phyloP scores from a whole-genome alignment of 2,113 vertebrate species.

The Microtus montanus region DNA sequence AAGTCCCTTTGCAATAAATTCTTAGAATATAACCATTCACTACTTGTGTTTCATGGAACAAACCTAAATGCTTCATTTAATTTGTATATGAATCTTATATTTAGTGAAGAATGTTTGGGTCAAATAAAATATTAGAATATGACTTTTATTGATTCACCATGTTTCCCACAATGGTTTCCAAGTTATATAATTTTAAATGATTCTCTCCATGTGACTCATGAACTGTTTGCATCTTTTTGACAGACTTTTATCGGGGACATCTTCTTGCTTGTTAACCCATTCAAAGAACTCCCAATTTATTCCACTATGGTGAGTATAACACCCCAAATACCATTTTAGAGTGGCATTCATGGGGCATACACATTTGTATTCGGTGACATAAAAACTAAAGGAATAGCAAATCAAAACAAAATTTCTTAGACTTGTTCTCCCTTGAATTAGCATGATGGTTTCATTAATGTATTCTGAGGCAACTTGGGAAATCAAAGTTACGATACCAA shows the following conservation, averaged over 20 bases:
- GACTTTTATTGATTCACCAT: neutral
- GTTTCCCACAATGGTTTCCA: constrained; percentile 24
- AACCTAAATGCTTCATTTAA: constrained; percentile 52
- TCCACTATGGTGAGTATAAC: constrained; percentile 91
- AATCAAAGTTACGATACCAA: neutral
- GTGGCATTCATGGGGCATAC: too few relatives aligned
- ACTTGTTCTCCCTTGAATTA: neutral
- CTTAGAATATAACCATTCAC: neutral
- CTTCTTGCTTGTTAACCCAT: constrained; percentile 95
- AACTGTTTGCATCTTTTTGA: constrained; percentile 62
- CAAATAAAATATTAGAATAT: neutral
- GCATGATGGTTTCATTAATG: neutral
- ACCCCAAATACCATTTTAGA: neutral
- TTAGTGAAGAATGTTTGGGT: constrained; percentile 32
- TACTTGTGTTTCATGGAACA: neutral
- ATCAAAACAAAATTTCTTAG: neutral
- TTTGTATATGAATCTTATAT: constrained; percentile 63
- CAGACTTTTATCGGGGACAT: constrained; percentile 97
- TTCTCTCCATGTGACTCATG: constrained; percentile 24
- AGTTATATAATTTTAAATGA: constrained; percentile 41
- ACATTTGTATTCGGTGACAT: neutral
- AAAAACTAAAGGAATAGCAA: neutral
- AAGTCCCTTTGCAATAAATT: neutral
- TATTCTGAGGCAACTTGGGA: neutral
- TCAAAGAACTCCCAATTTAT: constrained; percentile 97